Percentiles rank a stretch among this genome's conserved stretches.
Evolutionary conservation across 2,888 invertebrate species (phyloP).

Genomic region (Daptonema setosum): DNA sequence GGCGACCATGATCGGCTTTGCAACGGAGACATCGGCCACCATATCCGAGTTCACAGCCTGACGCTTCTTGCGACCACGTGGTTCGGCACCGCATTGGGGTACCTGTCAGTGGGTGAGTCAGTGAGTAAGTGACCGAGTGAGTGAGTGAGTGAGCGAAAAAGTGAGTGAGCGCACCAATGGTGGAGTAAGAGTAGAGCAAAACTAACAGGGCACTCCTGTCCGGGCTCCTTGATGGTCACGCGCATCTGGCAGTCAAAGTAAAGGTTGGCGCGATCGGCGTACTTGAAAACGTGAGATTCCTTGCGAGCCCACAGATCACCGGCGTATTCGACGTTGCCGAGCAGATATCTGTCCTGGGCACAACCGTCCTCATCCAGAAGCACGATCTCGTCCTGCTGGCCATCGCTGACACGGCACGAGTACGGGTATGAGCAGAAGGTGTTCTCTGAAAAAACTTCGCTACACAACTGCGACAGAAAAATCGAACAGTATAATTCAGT

Average conservation of each 20-base stretch:
- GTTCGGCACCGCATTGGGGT: too few species aligned
- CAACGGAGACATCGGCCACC: background rate
- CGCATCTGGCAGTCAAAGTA: conserved; percentile 5
- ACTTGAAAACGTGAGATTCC: conserved; percentile 6
- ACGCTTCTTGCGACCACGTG: too few species aligned
- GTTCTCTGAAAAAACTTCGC: background rate
- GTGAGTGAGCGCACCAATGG: too few species aligned
- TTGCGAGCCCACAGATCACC: background rate
- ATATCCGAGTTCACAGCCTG: background rate
- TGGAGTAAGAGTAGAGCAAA: too few species aligned
- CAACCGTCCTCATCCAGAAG: conserved; percentile 3
- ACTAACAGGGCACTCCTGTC: conserved; percentile 2
- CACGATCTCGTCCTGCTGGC: background rate
- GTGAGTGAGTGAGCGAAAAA: too few species aligned
- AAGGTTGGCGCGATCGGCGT: conserved; percentile 4
- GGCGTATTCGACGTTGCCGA: conserved; percentile 2
- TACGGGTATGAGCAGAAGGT: conserved; percentile 1
- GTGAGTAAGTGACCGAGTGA: too few species aligned
- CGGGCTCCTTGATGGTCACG: conserved; percentile 6
- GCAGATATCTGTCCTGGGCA: conserved; percentile 2
- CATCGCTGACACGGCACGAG: conserved; percentile 1
- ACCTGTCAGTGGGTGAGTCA: too few species aligned
- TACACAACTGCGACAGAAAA: background rate
- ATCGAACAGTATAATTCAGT: background rate
- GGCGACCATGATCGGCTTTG: background rate